Base-by-base conservation (phyloP, 2,888 invertebrate species). In the Oxyteleia sp. region DNA sequence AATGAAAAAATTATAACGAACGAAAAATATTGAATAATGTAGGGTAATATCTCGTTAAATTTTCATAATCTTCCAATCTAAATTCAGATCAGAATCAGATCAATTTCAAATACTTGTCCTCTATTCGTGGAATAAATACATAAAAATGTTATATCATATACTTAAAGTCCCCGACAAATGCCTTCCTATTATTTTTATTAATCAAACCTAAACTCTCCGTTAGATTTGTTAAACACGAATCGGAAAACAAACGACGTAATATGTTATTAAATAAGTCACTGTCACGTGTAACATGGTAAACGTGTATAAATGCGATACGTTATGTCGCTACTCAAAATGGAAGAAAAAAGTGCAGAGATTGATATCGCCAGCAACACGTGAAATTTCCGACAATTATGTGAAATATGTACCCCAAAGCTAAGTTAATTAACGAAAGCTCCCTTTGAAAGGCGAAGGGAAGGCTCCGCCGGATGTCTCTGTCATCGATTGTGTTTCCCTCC, bases 401-500 rank as follows among this genome's bases (percentile, higher is more conserved):
- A 84, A 78, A 84, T 84, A 84, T 82, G 75, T 82, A 69, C 79
- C 55, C 55, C 16, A 38, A 57, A 63, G 79, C 72, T 79, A 57
- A 80, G 89, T 90, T 92, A 91, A 92, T 92, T 91, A 91, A 90
- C 87, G 85, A 87, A 88, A 87, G 84, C 86, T 85, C 83, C 86
- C 84, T 84, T 53, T 76, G 61, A 68, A 82, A 84, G 64, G 81
- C 71, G 59, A 84, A 82, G 84, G 84, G 78, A 87, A 85, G 85
- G 86, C 89, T 88, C 88, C 88, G 89, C 89, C 91, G 91, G 92
- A 92, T 89, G 90, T 90, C 89, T 88, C 92, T 90, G 91, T 92
- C 92, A 91, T 91, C 91, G 88, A 87, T 87, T 87, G 86, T 89
- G 88, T 85, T 88, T 72, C 82, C 84, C 83, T 74, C 80, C 69